A percentile compares a stretch with the other conserved stretches of the same genome.
Conservation (phyloP, 2,113 vertebrate species). For the Poicephalus meyeri region DNA sequence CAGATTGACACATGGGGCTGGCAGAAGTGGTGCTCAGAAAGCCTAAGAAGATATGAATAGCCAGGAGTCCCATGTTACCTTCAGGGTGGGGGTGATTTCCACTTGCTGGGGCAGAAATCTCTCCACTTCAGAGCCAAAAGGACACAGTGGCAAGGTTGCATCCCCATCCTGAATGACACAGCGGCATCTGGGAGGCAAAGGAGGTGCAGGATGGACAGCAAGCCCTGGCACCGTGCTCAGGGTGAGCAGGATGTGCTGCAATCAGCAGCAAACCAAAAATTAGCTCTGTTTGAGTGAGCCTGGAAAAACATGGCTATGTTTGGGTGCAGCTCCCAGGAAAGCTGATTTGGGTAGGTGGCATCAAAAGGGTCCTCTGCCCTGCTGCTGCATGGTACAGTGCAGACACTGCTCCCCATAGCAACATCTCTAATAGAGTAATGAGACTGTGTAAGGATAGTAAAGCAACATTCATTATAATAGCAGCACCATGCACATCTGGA, state of each 20-base stretch:
- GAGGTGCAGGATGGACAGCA: neutral
- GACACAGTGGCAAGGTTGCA: neutral
- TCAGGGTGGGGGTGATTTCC: neutral
- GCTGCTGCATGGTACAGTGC: neutral
- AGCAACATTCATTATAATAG: neutral
- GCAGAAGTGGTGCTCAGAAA: neutral
- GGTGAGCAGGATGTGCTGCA: rapidly evolving
- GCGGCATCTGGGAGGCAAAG: neutral
- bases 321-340: neutral
- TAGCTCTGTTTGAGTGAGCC: neutral
- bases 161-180: neutral
- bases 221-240: rapidly evolving
- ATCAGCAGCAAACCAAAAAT: neutral
- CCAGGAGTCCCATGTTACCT: too few species aligned
- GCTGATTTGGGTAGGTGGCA: neutral
- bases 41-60: neutral
- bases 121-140: neutral
- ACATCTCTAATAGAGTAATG: neutral
- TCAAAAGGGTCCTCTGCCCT: neutral
- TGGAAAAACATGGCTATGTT: rapidly evolving
- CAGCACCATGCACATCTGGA: neutral
- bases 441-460: neutral
- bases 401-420: neutral
- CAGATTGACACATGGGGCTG: neutral
- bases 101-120: neutral